Percentiles rank a stretch among this genome's conserved stretches.
Evolutionary conservation across 2,888 invertebrate genomes (phyloP).

Genomic region (Tetragonisca angustula): DNA sequence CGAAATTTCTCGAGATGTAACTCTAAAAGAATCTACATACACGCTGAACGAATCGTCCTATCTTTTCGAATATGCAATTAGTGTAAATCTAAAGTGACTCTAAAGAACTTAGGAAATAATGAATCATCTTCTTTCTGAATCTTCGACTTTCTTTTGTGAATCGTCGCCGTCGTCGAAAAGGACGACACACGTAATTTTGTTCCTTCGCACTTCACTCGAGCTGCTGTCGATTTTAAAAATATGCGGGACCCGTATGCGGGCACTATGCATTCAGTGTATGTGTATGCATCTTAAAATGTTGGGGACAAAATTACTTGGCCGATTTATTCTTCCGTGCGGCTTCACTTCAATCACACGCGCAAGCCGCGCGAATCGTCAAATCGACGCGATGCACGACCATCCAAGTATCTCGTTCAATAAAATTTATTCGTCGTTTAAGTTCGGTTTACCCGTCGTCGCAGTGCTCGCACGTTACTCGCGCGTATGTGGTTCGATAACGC

Average conservation of each 20-base stretch:
- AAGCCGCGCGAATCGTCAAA: slow-evolving; percentile 8
- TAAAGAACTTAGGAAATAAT: neutral
- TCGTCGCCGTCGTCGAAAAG: neutral
- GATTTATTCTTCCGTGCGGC: slow-evolving; percentile 34
- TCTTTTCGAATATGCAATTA: too few species aligned
- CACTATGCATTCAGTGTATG: neutral
- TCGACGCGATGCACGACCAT: slow-evolving; percentile 6
- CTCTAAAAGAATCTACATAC: too few species aligned
- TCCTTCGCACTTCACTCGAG: neutral
- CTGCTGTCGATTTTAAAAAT: neutral
- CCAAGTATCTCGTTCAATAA: neutral
- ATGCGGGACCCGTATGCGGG: neutral
- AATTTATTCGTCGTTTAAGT: slow-evolving; percentile 28
- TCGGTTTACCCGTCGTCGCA: neutral
- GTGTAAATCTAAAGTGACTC: neutral
- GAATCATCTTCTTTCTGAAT: neutral
- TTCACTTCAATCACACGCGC: slow-evolving; percentile 27
- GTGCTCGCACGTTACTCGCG: neutral
- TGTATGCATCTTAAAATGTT: neutral
- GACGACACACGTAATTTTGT: neutral
- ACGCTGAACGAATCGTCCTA: too few species aligned
- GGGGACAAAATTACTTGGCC: slow-evolving; percentile 25
- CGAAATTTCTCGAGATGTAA: too few species aligned
- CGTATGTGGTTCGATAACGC: neutral
- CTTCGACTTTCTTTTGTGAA: neutral